phyloP scores from a whole-genome alignment of 37 sponge, comb jelly and placozoan species.

The Cliona cf. orientalis region DNA sequence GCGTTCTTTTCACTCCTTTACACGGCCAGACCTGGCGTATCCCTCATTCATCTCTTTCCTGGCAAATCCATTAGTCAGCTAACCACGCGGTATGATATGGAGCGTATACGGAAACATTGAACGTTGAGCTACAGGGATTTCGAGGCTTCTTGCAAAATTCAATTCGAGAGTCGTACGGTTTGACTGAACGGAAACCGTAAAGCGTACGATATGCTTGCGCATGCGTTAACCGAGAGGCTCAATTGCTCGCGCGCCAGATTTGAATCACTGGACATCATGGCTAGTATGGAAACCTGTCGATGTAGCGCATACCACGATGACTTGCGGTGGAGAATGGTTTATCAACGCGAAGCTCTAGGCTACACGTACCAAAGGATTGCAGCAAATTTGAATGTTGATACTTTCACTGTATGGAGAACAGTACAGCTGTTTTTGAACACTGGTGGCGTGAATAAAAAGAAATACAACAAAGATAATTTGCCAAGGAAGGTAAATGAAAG shows the following conservation, averaged over 20 bases:
- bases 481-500: background rate
- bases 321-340: background rate
- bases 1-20: too few species aligned
- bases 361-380: background rate
- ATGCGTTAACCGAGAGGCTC: too few species aligned
- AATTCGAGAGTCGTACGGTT: background rate
- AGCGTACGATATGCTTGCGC: too few species aligned
- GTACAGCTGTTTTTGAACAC: background rate
- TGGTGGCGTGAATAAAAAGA: background rate
- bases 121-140: slow-evolving; percentile 1
- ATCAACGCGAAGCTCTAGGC: background rate
- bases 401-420: background rate
- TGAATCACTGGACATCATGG: background rate
- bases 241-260: too few species aligned
- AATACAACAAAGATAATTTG: background rate
- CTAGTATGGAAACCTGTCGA: too few species aligned
- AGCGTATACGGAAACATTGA: too few species aligned
- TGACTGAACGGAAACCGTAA: too few species aligned
- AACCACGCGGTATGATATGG: too few species aligned
- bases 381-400: background rate
- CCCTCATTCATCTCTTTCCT: too few species aligned
- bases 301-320: background rate
- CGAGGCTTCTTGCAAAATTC: background rate
- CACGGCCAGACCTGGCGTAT: too few species aligned
- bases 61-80: too few species aligned